A percentile compares a stretch with the other conserved stretches of the same genome.
phyloP scores from a whole-genome alignment of 1,140 invertebrate species.

The Amyelois transitella region DNA sequence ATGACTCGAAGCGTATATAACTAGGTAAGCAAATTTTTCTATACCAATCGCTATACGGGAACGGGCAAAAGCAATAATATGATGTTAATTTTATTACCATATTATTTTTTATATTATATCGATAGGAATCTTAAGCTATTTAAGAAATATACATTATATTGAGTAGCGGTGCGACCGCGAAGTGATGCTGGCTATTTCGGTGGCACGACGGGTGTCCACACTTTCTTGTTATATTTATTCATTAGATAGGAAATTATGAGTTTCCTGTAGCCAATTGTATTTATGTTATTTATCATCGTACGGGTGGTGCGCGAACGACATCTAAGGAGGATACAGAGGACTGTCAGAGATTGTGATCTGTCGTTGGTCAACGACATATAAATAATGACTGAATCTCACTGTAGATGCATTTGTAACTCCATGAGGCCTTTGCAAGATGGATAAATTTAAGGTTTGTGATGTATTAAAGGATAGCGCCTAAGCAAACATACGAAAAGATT shows the following conservation, averaged over 20 bases:
- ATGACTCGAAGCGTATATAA: constrained; percentile 56
- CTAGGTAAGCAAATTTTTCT: constrained; percentile 71
- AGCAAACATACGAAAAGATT: constrained; percentile 76
- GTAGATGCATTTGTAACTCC: constrained; percentile 75
- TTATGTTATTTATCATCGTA: constrained; percentile 69
- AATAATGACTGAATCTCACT: constrained; percentile 75
- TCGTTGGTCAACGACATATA: constrained; percentile 74
- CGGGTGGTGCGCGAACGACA: constrained; percentile 58
- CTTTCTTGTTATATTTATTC: constrained; percentile 72
- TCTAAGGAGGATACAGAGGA: constrained; percentile 56
- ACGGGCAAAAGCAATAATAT: constrained; percentile 75
- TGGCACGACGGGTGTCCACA: constrained; percentile 39
- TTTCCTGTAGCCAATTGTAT: constrained; percentile 74
- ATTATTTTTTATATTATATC: constrained; percentile 74
- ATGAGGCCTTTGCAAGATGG: constrained; percentile 75
- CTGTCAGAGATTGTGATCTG: constrained; percentile 73
- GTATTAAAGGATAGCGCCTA: constrained; percentile 76
- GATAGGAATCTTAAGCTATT: constrained; percentile 69
- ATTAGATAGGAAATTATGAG: constrained; percentile 71
- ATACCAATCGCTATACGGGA: constrained; percentile 74
- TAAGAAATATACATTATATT: constrained; percentile 60
- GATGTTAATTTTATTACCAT: constrained; percentile 74
- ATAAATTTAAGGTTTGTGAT: constrained; percentile 74
- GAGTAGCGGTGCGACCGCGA: constrained; percentile 71
- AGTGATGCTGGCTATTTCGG: constrained; percentile 64